Base-by-base conservation (phyloP, 2,113 vertebrate genomes). In the Vulpes lagopus region DNA sequence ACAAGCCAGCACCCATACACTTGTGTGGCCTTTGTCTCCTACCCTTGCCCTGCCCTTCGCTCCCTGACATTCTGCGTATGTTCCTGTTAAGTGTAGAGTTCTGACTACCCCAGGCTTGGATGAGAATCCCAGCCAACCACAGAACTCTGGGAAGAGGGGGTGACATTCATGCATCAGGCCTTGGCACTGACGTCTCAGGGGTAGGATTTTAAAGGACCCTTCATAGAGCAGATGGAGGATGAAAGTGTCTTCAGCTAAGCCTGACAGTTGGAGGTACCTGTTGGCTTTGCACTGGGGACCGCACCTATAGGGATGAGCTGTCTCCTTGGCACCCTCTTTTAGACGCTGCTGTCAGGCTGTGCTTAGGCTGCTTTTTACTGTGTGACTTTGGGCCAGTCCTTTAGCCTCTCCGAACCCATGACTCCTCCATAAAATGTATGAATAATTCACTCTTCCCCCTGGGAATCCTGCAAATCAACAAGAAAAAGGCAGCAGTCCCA, bases 51-150 rank as follows among this genome's bases (percentile, higher is more conserved):
- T 38, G 64, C 11, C 79, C 55, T n/a, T 38, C 2, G 57, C 4
- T 14, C 12, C 27, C 30, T 30, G 67, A 19, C 19, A 8, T 65
- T 71, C 82, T 76, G 73, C 16, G 23, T 43, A 8, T 65, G 20
- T 5, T 59, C 57, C n/a, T n/a, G 12, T 3, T 3, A n/a, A 55
- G 19, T 7, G 5, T 49, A 14, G 32, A 32, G 30, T 30, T 73
- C 69, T 12, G 11, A 27, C 53, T n/a, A 35, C 17, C 74, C 27
- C n/a, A 19, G n/a, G 3, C 19, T 1, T 49, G 8, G 25, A n/a
- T 1, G 2, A 23, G 38, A n/a, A 14, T 12, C 6, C 8, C n/a
- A 69, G 51, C 35, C 15, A 19, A 16, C 35, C 23, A 1, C 0
- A 1, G 73, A 27, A 35, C 25, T 32, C 19, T 10, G 15, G 35